Base-by-base conservation (phyloP, 2,113 vertebrate species). In the Chauna torquata region DNA sequence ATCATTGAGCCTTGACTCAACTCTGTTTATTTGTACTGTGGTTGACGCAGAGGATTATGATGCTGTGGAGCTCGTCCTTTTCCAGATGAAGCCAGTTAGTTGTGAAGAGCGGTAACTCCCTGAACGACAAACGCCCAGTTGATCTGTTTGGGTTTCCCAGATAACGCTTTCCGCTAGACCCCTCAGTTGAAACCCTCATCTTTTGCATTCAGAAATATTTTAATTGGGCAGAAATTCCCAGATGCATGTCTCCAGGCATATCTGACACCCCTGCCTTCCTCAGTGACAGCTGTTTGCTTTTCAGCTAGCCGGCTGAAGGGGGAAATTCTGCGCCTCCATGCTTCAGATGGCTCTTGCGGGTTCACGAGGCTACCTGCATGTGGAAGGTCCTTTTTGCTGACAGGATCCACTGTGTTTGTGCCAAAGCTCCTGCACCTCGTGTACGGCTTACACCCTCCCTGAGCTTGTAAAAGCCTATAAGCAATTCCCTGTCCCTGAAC, bases 151-250 rank as follows among this genome's bases (percentile, higher is more conserved):
- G n/a, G 62, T 92, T 92, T 95, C 86, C 84, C 58, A 87, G 70
- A 66, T 69, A 94, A 82, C 0, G 2, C 68, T 88, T 86, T 87
- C 70, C n/a, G 34, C 49, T 24, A 47, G 49, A 32, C 89, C 42
- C 66, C 57, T 89, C n/a, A 2, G 54, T 80, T 68, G 86, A 71
- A 89, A 79, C 54, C 12, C 2, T 91, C 83, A 75, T 81, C 83
- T 92, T 94, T 70, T 94, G 81, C 70, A 1, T 87, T 94, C 83
- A 79, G 77, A 95, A 95, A 69, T 87, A 85, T 79, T 94, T 91
- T 79, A 95, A 92, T 94, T 91, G 89, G 77, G 81, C 81, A 97
- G 88, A 91, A 95, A 91, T 96, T 79, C 94, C 96, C 83, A 82
- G 70, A 84, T 86, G 81, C 36, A 2, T 55, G 47, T 93, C 86